These are phyloP conservation scores for Mythimna loreyi DNA, from an alignment of 2,888 invertebrate genomes.

Conservation along the genomic window DNA sequence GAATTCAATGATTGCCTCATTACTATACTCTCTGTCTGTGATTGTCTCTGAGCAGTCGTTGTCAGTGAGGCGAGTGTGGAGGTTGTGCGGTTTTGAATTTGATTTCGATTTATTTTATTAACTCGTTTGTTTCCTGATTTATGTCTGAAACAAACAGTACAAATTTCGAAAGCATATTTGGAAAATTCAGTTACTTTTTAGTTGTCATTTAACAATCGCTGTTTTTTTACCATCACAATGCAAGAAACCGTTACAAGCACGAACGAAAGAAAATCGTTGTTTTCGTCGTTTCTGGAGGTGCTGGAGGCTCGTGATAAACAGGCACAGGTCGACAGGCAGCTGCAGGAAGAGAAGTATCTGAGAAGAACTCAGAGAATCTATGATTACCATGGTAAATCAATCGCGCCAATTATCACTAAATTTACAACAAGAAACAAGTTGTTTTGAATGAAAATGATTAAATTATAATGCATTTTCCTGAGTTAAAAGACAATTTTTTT, in stretches of 20 bases:
- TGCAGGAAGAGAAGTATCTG: constrained; percentile 86
- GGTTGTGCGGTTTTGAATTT: constrained; percentile 81
- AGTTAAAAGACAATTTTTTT: neutral
- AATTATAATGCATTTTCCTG: constrained; percentile 2
- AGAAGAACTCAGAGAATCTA: constrained; percentile 86
- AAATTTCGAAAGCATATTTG: constrained; percentile 23
- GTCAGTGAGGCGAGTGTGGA: constrained; percentile 69
- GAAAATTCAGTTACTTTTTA: constrained; percentile 18
- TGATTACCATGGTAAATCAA: constrained; percentile 84
- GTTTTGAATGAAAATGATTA: constrained; percentile 53
- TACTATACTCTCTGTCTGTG: no score
- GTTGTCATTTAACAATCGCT: constrained; percentile 34
- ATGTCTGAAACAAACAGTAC: constrained; percentile 34
- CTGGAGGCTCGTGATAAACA: constrained; percentile 84
- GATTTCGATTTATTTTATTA: constrained; percentile 72
- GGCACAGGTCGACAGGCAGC: constrained; percentile 80
- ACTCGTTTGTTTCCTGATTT: constrained; percentile 63
- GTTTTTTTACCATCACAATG: constrained; percentile 77
- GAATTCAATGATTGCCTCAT: no score
- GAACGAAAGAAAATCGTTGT: constrained; percentile 84
- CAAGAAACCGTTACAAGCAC: constrained; percentile 89
- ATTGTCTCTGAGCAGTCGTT: constrained; percentile 75
- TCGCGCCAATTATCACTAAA: constrained; percentile 24
- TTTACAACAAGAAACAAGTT: constrained; percentile 6
- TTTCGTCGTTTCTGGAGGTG: constrained; percentile 85